Percentiles rank a stretch among this genome's conserved stretches.
phyloP scores from a whole-genome alignment of 35 echinoderm and acorn worm species.

The Lytechinus pictus region DNA sequence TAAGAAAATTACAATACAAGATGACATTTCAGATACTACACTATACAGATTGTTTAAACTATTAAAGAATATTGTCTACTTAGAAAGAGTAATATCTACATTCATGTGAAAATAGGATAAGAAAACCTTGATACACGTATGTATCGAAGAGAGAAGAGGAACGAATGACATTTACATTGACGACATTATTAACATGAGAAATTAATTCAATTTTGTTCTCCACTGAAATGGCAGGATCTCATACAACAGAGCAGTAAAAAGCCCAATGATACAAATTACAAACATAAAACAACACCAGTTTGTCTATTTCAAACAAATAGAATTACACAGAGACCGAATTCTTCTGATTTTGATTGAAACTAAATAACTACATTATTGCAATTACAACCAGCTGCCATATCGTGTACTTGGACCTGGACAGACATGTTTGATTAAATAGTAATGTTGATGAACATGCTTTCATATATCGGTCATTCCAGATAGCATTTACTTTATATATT shows the following conservation, averaged over 20 bases:
- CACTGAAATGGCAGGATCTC: neutral
- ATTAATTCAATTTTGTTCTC: neutral
- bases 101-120: neutral
- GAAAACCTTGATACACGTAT: neutral
- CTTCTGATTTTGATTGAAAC: neutral
- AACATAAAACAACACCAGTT: neutral
- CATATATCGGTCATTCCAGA: neutral
- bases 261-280: neutral
- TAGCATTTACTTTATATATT: neutral
- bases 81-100: neutral
- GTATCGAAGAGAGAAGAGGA: neutral
- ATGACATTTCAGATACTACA: neutral
- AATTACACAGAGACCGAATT: neutral
- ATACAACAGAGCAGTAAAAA: neutral
- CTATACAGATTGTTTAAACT: neutral
- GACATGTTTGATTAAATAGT: neutral
- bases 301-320: neutral
- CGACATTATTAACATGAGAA: neutral
- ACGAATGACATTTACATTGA: neutral
- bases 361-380: neutral
- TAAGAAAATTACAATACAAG: neutral
- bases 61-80: too few species aligned
- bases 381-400: neutral
- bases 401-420: neutral
- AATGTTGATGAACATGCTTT: conserved; percentile 19